Evolutionary conservation across 92 coral and sea anemone species (phyloP).

Genomic region (Pocillopora meandrina): DNA sequence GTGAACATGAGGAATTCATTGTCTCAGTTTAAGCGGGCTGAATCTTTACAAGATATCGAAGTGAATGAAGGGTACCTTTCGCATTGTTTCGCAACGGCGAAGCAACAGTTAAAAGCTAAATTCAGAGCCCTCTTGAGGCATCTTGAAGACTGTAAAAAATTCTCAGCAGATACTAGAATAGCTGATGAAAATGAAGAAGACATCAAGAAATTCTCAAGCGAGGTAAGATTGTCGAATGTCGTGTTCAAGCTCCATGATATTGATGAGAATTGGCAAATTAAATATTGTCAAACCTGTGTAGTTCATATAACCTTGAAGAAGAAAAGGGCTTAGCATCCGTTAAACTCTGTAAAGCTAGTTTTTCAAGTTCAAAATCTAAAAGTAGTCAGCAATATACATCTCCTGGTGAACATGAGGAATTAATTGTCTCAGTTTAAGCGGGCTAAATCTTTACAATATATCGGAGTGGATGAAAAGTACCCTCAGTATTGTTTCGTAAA

Average conservation of each 20-base stretch:
- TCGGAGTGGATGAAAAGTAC: conserved; percentile 68
- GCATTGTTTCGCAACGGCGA: conserved; percentile 92
- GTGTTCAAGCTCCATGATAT: too few species aligned
- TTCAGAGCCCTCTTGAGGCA: conserved; percentile 85
- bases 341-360: too few species aligned
- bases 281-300: too few species aligned
- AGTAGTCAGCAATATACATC: too few species aligned
- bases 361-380: too few species aligned
- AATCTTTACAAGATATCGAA: conserved; percentile 73
- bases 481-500: conserved; percentile 94
- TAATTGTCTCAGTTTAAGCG: conserved; percentile 61
- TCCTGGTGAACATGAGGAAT: conserved; percentile 63
- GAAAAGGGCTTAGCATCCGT: too few species aligned
- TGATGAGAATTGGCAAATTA: too few species aligned
- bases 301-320: too few species aligned
- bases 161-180: conserved; percentile 70
- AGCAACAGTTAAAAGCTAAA: conserved; percentile 88
- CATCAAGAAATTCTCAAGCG: conserved; percentile 69
- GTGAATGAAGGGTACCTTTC: conserved; percentile 76
- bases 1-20: conserved; percentile 65
- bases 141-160: conserved; percentile 72
- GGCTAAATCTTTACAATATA: conserved; percentile 65
- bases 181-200: conserved; percentile 78
- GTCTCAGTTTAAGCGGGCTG: conserved; percentile 60
- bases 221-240: conserved; percentile 49